phyloP scores from a whole-genome alignment of 2,113 vertebrate genomes.

The Piaya cayana region DNA sequence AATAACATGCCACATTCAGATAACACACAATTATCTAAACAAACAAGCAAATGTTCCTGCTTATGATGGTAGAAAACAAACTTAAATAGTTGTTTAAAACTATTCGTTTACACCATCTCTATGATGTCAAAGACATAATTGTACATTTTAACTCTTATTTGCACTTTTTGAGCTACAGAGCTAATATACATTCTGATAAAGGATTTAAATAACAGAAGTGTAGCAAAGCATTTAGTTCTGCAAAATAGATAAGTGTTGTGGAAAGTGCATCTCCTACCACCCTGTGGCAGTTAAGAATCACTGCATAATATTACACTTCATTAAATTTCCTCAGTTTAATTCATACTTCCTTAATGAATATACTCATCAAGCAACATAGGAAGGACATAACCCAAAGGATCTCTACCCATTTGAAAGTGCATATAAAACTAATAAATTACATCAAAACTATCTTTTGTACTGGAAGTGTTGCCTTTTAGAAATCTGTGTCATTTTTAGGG shows the following conservation, averaged over 20 bases:
- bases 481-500: background rate
- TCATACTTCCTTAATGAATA: constrained; percentile 38
- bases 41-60: background rate
- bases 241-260: constrained; percentile 71
- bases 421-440: background rate
- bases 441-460: background rate
- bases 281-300: constrained; percentile 79
- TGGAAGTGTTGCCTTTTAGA: background rate
- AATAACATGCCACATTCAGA: background rate
- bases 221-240: constrained; percentile 68
- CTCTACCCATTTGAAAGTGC: background rate
- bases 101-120: background rate
- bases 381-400: background rate
- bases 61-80: background rate
- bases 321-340: constrained; percentile 62
- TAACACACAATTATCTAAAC: background rate
- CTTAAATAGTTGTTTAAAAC: background rate
- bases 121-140: background rate
- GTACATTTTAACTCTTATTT: constrained; percentile 1
- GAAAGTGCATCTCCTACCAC: constrained; percentile 79
- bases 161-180: background rate
- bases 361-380: background rate
- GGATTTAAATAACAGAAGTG: constrained; percentile 39
- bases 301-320: constrained; percentile 73
- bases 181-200: background rate